phyloP scores from a whole-genome alignment of 2,888 invertebrate species.

The Salpingus planirostris region DNA sequence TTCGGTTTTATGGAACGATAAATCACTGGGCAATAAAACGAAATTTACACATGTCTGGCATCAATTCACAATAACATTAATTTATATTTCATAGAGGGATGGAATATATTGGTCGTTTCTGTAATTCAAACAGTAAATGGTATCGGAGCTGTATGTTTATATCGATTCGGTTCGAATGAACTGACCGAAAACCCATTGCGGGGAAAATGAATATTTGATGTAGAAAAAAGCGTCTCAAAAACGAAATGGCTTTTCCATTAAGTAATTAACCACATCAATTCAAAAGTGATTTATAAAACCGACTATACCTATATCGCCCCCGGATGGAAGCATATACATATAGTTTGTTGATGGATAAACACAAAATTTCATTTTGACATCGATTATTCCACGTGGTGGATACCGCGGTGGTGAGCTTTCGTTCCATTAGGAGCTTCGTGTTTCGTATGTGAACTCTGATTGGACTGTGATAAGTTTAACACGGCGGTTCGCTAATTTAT shows the following conservation, averaged over 20 bases:
- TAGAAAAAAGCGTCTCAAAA: conserved; percentile 19
- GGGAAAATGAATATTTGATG: conserved; percentile 30
- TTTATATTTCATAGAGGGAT: conserved; percentile 31
- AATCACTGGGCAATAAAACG: conserved; percentile 31
- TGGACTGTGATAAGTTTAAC: no score
- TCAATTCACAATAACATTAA: conserved; percentile 27
- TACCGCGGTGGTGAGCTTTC: no score
- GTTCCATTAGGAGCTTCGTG: no score
- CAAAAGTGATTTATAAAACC: conserved; percentile 30
- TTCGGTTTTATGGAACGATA: conserved; percentile 28
- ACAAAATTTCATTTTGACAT: no score
- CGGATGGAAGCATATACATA: no score
- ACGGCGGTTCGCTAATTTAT: no score
- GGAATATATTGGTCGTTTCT: conserved; percentile 27
- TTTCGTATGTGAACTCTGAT: no score
- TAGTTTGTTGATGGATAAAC: no score
- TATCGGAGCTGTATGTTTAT: no score
- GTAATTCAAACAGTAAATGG: conserved; percentile 24
- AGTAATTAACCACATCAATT: conserved; percentile 29
- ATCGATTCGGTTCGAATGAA: conserved; percentile 21
- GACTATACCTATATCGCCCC: no score
- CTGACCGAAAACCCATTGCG: conserved; percentile 21
- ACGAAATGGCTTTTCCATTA: conserved; percentile 30
- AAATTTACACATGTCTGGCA: conserved; percentile 33
- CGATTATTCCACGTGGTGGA: no score